Evolutionary conservation across 1,140 invertebrate species (phyloP).

Genomic region (Antheraea pernyi): DNA sequence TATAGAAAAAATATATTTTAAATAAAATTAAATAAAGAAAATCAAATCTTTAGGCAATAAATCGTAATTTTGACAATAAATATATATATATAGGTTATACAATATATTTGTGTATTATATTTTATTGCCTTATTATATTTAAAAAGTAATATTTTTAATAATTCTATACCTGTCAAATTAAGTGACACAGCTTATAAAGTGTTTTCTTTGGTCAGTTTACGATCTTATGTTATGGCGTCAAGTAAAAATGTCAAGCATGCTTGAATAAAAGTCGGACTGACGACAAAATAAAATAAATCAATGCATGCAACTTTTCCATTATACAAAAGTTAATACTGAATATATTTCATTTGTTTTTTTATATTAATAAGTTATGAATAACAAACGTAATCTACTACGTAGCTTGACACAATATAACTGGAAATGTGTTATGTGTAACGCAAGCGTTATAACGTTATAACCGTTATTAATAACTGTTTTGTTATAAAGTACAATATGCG

Average conservation of each 20-base stretch:
- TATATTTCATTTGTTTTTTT: not conserved
- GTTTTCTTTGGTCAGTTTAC: not conserved
- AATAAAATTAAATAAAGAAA: not conserved
- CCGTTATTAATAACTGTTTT: not conserved
- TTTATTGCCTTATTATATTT: not conserved
- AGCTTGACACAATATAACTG: not conserved
- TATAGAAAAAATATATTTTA: no score
- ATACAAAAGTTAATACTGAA: not conserved
- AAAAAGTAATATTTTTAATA: not conserved
- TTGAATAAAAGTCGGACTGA: not conserved
- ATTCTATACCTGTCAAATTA: no score
- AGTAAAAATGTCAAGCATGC: not conserved
- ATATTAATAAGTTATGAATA: not conserved
- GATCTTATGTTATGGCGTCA: no score
- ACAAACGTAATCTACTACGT: not conserved
- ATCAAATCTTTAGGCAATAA: not conserved
- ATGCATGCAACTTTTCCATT: not conserved
- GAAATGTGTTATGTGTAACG: not conserved
- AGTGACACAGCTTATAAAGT: not conserved
- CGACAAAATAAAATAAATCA: not conserved
- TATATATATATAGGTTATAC: not conserved
- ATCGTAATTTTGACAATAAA: slow-evolving; percentile 2
- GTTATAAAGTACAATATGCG: slow-evolving; percentile 11
- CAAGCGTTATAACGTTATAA: not conserved
- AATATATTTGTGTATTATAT: not conserved